Evolutionary conservation across 1,140 invertebrate genomes (phyloP).

Genomic region (Drosophila carrolli): DNA sequence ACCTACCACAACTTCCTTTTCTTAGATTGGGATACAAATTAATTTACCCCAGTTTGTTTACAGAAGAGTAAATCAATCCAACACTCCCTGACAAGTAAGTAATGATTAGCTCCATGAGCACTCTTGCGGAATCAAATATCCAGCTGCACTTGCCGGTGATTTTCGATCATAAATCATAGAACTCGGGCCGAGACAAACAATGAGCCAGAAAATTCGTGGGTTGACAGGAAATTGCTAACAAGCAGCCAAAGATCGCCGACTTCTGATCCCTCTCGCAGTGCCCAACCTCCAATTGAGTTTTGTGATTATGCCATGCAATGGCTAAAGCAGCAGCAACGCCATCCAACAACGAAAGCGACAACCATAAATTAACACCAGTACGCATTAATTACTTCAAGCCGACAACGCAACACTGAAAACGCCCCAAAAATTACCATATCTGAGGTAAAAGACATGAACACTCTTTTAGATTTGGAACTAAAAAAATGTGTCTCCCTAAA

Average conservation of each 20-base stretch:
- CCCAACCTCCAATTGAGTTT: slow-evolving; percentile 52
- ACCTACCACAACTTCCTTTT: neutral
- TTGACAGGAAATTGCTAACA: slow-evolving; percentile 52
- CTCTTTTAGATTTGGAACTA: neutral
- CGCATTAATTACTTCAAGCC: slow-evolving; percentile 52
- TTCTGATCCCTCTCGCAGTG: slow-evolving; percentile 35
- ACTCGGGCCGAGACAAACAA: slow-evolving; percentile 17
- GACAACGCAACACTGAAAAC: slow-evolving; percentile 33
- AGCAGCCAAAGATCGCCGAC: slow-evolving; percentile 42
- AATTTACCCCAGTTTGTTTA: no score
- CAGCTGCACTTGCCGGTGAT: slow-evolving; percentile 20
- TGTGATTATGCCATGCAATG: slow-evolving; percentile 29
- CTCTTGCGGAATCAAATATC: slow-evolving; percentile 15
- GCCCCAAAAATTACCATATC: slow-evolving; percentile 14
- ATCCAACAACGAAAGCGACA: slow-evolving; percentile 49
- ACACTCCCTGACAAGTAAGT: slow-evolving; percentile 7
- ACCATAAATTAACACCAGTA: slow-evolving; percentile 53
- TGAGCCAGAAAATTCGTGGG: slow-evolving; percentile 40
- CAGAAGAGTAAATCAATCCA: neutral
- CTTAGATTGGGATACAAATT: neutral
- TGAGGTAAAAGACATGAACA: slow-evolving; percentile 1
- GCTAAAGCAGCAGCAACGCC: slow-evolving; percentile 37
- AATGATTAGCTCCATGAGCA: neutral
- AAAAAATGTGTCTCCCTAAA: no score
- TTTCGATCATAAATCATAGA: slow-evolving; percentile 35